Evolutionary conservation across 1,140 invertebrate species (phyloP), one percentile per base, ranked within the genome.

Genomic region (Penaeus indicus): DNA sequence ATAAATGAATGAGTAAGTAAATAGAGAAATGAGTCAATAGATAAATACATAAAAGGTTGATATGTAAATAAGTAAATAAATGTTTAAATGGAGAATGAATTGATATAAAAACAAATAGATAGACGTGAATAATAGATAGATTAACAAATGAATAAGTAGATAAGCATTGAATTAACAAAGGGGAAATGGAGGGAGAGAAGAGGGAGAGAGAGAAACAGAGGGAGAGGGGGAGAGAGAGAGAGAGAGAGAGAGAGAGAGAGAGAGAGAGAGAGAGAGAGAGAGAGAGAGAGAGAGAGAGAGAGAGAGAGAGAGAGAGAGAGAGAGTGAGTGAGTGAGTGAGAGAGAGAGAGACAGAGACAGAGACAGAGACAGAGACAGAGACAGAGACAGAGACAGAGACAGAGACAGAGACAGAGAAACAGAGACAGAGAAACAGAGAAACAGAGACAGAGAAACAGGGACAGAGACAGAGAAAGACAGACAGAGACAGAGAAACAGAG

Each of bases 351-450:
- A 27, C 21, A 75, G 21, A 75, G 10, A n/a, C 1, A 8, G 10
- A 81, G 18, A 60, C 38, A 81, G 47, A 81, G 47, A 81, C 7
- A 81, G 79, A 81, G 79, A 16, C 4, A 69, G 11, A 75, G 21
- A 75, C 25, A n/a, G 19, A 81, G 18, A 60, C 38, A 81, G 47
- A 81, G 47, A 81, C 7, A 81, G 79, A 81, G 79, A 72, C 25
- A 72, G 21, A 72, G 21, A 72, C 25, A 72, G 69, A n/a, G n/a
- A 75, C 13, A 75, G 69, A 19, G n/a, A 75, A n/a, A 38, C 21
- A 19, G 22, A 27, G 69, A 27, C 25, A 19, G 38, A 19, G 25
- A 18, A 4, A 27, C 1, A 72, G n/a, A 38, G 38, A 72, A 4
- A n/a, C 1, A 27, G 0, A 8, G 38, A 19, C n/a, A n/a, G 69